Evolutionary conservation across 2,797 vertebrate species (phyloP).

Genomic region (Pteronotus mesoamericanus): DNA sequence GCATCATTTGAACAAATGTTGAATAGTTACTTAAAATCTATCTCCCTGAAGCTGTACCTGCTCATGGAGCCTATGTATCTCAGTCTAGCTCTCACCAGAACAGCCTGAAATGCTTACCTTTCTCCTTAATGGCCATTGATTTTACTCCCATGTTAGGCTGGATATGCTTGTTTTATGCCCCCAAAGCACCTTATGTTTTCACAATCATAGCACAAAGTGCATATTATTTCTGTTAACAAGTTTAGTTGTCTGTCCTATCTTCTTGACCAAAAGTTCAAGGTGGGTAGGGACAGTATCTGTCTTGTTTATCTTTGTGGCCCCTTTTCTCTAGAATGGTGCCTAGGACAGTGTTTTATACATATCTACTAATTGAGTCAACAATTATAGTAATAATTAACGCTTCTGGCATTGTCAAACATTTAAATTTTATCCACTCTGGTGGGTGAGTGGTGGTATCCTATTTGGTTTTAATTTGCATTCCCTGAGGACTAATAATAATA

Average conservation of each 20-base stretch:
- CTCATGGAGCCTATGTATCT: background rate
- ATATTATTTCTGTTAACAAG: background rate
- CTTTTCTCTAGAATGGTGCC: background rate
- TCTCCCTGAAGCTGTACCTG: background rate
- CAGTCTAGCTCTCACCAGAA: background rate
- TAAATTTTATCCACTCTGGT: background rate
- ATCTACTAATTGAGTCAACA: background rate
- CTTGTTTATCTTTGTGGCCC: background rate
- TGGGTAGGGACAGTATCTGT: background rate
- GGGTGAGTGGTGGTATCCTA: background rate
- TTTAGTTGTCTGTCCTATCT: background rate
- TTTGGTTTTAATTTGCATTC: conserved; percentile 1
- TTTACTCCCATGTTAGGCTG: background rate
- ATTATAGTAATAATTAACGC: background rate
- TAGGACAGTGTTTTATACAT: background rate
- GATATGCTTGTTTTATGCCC: background rate
- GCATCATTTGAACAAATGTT: background rate
- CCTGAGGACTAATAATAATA: background rate
- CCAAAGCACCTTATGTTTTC: background rate
- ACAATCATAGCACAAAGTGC: background rate
- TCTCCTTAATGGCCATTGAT: background rate
- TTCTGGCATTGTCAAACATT: background rate
- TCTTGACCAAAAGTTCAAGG: background rate
- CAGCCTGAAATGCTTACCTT: background rate
- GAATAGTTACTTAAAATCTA: background rate